These are phyloP conservation scores for Leptatherina wallacei DNA, from an alignment of 2,797 vertebrate genomes.

Conservation along the genomic window DNA sequence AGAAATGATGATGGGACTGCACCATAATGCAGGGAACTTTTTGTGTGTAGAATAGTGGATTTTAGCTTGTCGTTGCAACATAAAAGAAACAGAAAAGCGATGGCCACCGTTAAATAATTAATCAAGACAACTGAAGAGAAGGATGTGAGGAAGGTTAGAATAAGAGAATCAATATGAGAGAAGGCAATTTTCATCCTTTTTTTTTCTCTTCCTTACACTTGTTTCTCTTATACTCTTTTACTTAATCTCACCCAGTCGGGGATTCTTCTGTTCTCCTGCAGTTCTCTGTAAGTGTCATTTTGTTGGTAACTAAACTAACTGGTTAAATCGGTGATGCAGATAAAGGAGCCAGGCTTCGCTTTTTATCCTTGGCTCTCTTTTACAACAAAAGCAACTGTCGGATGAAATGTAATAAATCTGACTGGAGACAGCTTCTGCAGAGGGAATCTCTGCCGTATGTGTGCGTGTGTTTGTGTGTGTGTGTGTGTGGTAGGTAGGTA, in stretches of 20 bases:
- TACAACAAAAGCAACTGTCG: conserved; percentile 16
- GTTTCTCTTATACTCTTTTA: conserved; percentile 19
- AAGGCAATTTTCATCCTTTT: conserved; percentile 9
- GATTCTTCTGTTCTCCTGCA: conserved; percentile 37
- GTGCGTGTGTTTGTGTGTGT: conserved; percentile 13
- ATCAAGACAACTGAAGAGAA: conserved; percentile 24
- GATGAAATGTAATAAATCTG: conserved; percentile 42
- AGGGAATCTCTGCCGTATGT: conserved; percentile 12
- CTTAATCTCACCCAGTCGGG: conserved; percentile 30
- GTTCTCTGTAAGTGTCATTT: conserved; percentile 53
- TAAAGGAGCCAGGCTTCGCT: conserved; percentile 24
- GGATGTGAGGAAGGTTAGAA: conserved; percentile 16
- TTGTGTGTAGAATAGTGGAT: not conserved
- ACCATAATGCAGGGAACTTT: not conserved
- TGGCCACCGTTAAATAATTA: not conserved
- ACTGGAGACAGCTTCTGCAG: conserved; percentile 23
- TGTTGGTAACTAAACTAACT: conserved; percentile 76
- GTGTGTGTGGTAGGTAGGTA: conserved; percentile 17
- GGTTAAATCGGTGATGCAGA: conserved; percentile 64
- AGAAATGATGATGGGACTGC: not conserved
- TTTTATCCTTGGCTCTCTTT: conserved; percentile 30
- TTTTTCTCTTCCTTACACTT: conserved; percentile 6
- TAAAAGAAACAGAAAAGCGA: not conserved
- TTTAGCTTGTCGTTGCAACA: not conserved
- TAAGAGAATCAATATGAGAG: conserved; percentile 36